Percentiles rank a stretch among this genome's conserved stretches.
phyloP scores from a whole-genome alignment of 2,113 vertebrate genomes.

The Thryonomys swinderianus region DNA sequence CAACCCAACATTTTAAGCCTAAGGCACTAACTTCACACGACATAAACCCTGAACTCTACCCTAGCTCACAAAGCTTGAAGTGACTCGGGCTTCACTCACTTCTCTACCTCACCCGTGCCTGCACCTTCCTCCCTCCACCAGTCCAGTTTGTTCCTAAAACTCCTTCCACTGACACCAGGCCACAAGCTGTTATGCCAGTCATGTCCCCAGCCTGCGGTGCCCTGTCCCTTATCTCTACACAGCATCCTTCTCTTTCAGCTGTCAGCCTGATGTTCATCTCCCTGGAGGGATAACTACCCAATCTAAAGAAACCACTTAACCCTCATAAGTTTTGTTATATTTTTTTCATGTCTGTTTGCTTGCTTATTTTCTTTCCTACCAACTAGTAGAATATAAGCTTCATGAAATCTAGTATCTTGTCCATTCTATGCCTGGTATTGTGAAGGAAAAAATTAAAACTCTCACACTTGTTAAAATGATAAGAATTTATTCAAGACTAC shows the following conservation, averaged over 20 bases:
- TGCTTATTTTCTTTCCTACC: constrained; percentile 2
- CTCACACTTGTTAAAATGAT: not conserved
- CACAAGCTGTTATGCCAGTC: not conserved
- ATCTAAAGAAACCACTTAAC: not conserved
- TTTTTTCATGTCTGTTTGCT: not conserved
- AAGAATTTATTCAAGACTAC: not conserved
- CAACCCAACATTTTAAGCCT: not conserved
- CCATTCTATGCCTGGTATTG: not conserved
- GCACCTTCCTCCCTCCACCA: not conserved
- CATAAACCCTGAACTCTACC: not conserved
- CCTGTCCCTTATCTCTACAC: too few species aligned
- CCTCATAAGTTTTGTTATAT: not conserved
- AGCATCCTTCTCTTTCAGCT: not conserved
- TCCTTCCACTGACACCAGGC: not conserved
- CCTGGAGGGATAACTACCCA: not conserved
- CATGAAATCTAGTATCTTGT: not conserved
- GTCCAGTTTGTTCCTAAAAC: not conserved
- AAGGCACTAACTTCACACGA: not conserved
- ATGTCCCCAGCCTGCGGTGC: not conserved
- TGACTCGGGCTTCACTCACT: too few species aligned
- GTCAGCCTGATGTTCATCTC: not conserved
- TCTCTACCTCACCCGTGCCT: not conserved
- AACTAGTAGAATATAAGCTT: not conserved
- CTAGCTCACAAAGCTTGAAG: not conserved
- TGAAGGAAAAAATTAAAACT: not conserved